Base-by-base conservation (phyloP, 53 echinoderm and acorn worm species). In the Hippasteria phrygiana region DNA sequence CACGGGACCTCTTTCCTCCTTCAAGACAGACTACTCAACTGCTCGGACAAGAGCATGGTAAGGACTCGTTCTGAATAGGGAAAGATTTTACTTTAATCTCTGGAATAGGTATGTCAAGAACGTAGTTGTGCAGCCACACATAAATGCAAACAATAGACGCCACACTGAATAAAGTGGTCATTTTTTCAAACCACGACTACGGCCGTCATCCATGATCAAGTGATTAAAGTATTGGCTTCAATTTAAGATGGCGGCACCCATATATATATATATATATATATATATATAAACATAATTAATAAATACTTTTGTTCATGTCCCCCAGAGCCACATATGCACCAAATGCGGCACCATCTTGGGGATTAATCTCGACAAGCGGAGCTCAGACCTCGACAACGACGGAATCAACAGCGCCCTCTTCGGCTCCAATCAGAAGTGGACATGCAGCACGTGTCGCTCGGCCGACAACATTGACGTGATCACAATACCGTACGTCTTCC, bases 11-110 rank as follows among this genome's bases (percentile, higher is more conserved):
- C 98, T 0, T 97, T 94, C 75, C 91, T 97, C 26, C 91, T 97
- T 8, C 98, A 97, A 41, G 98, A 97, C 83, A 92, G 98, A 62
- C 84, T 97, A 22, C 86, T 97, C 38, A 94, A 94, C 88, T 97
- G 98, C 87, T 97, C 98, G 43, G 98, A 97, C 67, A 97, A 95
- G 43, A 93, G 91, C 40, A 55, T 94, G 90, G 98, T 97, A 91
- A 73, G 95, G 26, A 59, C n/a, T n/a, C n/a, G n/a, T n/a, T n/a
- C n/a, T n/a, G n/a, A n/a, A n/a, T n/a, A n/a, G n/a, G n/a, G n/a
- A n/a, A n/a, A n/a, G n/a, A n/a, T n/a, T n/a, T n/a, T n/a, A n/a
- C n/a, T n/a, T n/a, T n/a, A n/a, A n/a, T n/a, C n/a, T n/a, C n/a
- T n/a, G n/a, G n/a, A n/a, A n/a, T n/a, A n/a, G n/a, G n/a, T n/a